These are phyloP conservation scores for Numenius arquata DNA, from an alignment of 2,113 vertebrate genomes.

Conservation along the genomic window DNA sequence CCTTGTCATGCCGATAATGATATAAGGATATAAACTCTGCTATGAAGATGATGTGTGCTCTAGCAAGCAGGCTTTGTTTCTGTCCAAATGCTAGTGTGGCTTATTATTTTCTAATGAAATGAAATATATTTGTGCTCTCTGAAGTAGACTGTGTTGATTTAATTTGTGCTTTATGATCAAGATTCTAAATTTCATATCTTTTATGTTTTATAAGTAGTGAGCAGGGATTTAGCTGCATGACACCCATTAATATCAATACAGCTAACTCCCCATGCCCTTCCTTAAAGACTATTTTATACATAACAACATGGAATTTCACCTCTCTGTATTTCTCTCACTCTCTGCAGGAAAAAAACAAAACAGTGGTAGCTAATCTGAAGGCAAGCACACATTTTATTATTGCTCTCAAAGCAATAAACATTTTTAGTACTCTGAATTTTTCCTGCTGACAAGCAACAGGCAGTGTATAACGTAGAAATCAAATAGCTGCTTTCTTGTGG, in stretches of 20 bases:
- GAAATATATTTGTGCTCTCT: background rate
- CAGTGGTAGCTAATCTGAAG: background rate
- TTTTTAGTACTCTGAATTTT: conserved; percentile 28
- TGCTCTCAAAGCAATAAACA: conserved; percentile 19
- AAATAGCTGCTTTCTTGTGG: background rate
- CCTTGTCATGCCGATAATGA: background rate
- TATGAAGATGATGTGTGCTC: background rate
- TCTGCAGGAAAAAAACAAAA: background rate
- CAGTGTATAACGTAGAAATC: background rate
- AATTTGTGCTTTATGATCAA: conserved; percentile 36
- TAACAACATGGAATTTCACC: conserved; percentile 23
- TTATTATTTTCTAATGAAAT: conserved; percentile 45
- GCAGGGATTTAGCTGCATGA: conserved; percentile 23
- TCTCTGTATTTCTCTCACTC: background rate
- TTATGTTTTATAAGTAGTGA: conserved; percentile 13
- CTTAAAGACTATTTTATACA: conserved; percentile 10
- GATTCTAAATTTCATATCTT: background rate
- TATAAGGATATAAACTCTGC: background rate
- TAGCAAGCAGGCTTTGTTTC: background rate
- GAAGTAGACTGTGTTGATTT: conserved; percentile 16
- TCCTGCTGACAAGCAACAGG: conserved; percentile 14
- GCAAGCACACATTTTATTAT: conserved; percentile 17
- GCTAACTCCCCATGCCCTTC: background rate
- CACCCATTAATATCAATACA: conserved; percentile 22
- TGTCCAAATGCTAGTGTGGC: background rate